Percentiles rank a stretch among this genome's conserved stretches.
phyloP scores from a whole-genome alignment of 1,140 invertebrate genomes.

The Maconellicoccus hirsutus region DNA sequence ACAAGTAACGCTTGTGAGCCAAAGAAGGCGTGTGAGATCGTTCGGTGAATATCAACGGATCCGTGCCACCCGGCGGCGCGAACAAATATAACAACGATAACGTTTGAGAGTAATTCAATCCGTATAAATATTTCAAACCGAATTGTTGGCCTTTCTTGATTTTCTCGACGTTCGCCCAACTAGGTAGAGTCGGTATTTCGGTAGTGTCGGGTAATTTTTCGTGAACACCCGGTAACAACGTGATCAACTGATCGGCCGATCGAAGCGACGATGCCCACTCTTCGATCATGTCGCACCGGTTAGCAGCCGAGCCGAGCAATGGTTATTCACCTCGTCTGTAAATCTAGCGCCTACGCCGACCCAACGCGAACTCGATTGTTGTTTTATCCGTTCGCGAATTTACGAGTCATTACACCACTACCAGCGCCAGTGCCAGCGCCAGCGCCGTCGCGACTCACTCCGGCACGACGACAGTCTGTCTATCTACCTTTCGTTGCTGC shows the following conservation, averaged over 20 bases:
- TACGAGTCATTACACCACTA: too few species aligned
- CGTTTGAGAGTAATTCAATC: slow-evolving; percentile 44
- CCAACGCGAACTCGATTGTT: too few species aligned
- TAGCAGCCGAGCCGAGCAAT: too few species aligned
- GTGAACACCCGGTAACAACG: background rate
- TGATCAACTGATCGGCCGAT: background rate
- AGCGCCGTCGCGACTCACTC: too few species aligned
- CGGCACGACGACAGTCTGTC: too few species aligned
- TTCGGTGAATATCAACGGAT: slow-evolving; percentile 48
- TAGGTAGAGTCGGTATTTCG: slow-evolving; percentile 17
- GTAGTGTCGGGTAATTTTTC: background rate
- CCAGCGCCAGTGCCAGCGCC: too few species aligned
- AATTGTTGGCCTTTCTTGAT: slow-evolving; percentile 45
- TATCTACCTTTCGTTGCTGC: too few species aligned
- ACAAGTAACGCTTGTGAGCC: slow-evolving; percentile 53
- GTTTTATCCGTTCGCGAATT: too few species aligned
- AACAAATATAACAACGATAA: slow-evolving; percentile 48
- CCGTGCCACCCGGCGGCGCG: slow-evolving; percentile 45
- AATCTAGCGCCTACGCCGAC: too few species aligned
- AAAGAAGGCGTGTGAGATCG: slow-evolving; percentile 46
- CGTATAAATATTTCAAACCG: slow-evolving; percentile 44
- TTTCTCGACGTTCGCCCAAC: slow-evolving; percentile 27
- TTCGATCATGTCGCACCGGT: too few species aligned
- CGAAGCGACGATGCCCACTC: too few species aligned
- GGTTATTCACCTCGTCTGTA: too few species aligned